Evolutionary conservation across 2,797 vertebrate genomes (phyloP), one percentile per base, ranked within the genome.

Genomic region (Valencia hispanica): DNA sequence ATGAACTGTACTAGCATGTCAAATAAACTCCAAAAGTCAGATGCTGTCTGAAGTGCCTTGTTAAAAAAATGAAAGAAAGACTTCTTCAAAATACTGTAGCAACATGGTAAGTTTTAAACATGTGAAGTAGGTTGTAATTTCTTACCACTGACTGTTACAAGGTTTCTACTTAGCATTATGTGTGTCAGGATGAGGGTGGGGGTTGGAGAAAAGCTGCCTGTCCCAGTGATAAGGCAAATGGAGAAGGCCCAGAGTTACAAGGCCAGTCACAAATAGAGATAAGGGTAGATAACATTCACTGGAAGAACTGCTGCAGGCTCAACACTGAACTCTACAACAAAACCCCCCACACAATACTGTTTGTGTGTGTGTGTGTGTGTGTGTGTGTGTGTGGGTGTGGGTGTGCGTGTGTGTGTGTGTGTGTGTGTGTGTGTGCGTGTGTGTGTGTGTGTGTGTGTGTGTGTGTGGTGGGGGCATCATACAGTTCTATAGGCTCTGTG

Each of bases 251-350:
- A 89, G 89, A 93, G 93, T 92, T 94, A 88, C 91, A 91, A 87
- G 93, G 93, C 89, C 89, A 91, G 91, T 93, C 92, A 90, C 93
- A 94, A 87, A 89, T 73, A 87, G 75, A 93, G 94, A 95, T 95
- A 95, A 95, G 89, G 87, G 76, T 79, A 91, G 94, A 94, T 95
- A 95, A 93, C 84, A 94, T 94, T 95, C 92, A 94, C 72, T 86
- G 87, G 87, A 86, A 90, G 86, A 90, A 91, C 82, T 84, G 93
- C 94, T 92, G 86, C 78, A 86, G 88, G 91, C 83, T 82, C 7
- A 18, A 81, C 75, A 82, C 79, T 70, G 39, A 66, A 55, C 76
- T 72, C 66, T 76, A 70, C 73, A n/a, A 86, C 75, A 70, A 68
- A 76, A 63, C 66, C 34, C 36, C 30, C 43, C 39, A 32, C 65